A percentile compares a stretch with the other conserved stretches of the same genome.
phyloP scores from a whole-genome alignment of 2,888 invertebrate genomes.

The Aphodius sticticus region DNA sequence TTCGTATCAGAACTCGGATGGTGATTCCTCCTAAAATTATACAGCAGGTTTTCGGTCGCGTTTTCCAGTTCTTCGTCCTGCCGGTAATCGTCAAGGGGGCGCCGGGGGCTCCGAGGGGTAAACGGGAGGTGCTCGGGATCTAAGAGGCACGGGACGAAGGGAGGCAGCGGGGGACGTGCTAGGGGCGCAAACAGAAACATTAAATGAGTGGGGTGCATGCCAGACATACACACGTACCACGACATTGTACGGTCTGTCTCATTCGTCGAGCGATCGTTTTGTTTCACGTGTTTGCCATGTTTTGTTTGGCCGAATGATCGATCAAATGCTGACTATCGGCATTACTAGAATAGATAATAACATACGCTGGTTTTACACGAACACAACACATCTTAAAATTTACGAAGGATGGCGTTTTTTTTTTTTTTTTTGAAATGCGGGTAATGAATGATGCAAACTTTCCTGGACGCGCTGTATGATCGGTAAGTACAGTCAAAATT shows the following conservation, averaged over 20 bases:
- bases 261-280: conserved; percentile 20
- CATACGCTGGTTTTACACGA: conserved; percentile 12
- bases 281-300: too few species aligned
- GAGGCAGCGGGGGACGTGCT: conserved; percentile 24
- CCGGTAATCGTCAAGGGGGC: conserved; percentile 7
- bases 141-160: not conserved
- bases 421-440: too few species aligned
- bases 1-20: not conserved
- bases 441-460: too few species aligned
- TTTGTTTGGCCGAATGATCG: conserved; percentile 6
- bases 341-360: conserved; percentile 55
- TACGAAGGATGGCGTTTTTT: too few species aligned
- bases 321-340: conserved; percentile 59
- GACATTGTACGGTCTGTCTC: not conserved
- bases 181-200: conserved; percentile 31
- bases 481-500: too few species aligned
- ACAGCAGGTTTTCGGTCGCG: conserved; percentile 10
- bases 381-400: conserved; percentile 10
- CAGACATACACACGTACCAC: conserved; percentile 49
- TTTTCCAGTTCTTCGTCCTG: not conserved
- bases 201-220: conserved; percentile 39
- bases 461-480: too few species aligned
- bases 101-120: not conserved
- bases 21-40: conserved; percentile 12
- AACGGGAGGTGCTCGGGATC: conserved; percentile 5